Base-by-base conservation (phyloP, 2,888 invertebrate genomes). In the Tolmerus cingulatus region DNA sequence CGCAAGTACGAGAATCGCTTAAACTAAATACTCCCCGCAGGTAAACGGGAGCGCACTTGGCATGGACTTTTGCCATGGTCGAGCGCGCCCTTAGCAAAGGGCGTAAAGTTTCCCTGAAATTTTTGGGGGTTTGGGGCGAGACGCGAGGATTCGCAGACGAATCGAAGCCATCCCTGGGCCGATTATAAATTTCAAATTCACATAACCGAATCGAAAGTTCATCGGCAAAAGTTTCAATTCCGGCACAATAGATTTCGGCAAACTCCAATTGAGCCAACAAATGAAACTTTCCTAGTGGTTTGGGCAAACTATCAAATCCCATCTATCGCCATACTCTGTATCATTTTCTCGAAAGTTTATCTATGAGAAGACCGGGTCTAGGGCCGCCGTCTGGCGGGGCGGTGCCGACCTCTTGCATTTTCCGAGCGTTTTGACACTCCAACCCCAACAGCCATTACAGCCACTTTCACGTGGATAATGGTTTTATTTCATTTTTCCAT, bases 401-500 rank as follows among this genome's bases (percentile, higher is more conserved):
- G 37, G 23, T 12, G 1, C 74, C 46, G 76, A 8, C 82, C 40
- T 66, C 74, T 86, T 86, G 19, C 12, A 43, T 85, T 85, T 77
- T 55, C 77, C 77, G 51, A 86, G 16, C 77, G 30, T 86, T 86
- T 86, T 86, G 77, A 86, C 86, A 86, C 77, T 77, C 76, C 16
- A 86, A 86, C 74, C 85, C 66, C n/a, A 85, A 85, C 74, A 74
- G 37, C 86, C 86, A 86, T 86, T 86, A 86, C 77, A 46, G 86
- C 76, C 86, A 86, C 86, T 86, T 77, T 77, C 55, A 86, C 86
- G 77, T 77, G 55, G 55, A 77, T 86, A 86, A 86, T 86, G 78
- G 88, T 86, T 87, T 87, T 88, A 88, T 87, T 87, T 87, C 87
- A 87, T 87, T 88, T 88, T 79, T 74, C 85, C 79, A 85, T 85